These are phyloP conservation scores for Pitta sordida DNA, from an alignment of 2,113 vertebrate genomes.

Conservation along the genomic window DNA sequence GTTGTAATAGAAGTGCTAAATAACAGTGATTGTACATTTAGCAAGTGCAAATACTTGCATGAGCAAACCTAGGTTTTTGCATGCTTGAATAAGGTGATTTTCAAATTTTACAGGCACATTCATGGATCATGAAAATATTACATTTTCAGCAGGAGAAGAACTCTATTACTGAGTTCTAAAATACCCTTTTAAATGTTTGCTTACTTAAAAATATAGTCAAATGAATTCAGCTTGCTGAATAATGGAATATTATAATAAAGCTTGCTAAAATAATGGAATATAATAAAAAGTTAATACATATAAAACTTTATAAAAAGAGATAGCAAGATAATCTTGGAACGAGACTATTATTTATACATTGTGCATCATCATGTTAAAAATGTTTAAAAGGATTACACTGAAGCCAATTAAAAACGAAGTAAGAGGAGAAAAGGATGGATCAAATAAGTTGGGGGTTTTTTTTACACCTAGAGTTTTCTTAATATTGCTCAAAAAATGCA, in stretches of 20 bases:
- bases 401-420: background rate
- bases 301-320: background rate
- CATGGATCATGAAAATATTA: background rate
- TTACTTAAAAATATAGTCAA: background rate
- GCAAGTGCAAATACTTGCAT: background rate
- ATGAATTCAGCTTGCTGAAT: background rate
- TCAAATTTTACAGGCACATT: background rate
- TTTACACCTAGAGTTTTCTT: background rate
- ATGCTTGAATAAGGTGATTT: background rate
- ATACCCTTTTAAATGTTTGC: background rate
- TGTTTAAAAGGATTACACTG: background rate
- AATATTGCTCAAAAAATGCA: background rate
- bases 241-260: background rate
- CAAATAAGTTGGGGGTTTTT: background rate
- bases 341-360: background rate
- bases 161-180: background rate
- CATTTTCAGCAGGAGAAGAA: background rate
- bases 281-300: background rate
- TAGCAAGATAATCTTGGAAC: background rate
- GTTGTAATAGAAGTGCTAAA: background rate
- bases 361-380: background rate
- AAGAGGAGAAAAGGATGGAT: background rate
- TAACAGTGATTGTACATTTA: background rate
- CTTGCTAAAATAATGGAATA: background rate
- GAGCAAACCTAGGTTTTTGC: constrained; percentile 1